phyloP scores from a whole-genome alignment of 1,140 invertebrate genomes.

The Lasioglossum baleicum region DNA sequence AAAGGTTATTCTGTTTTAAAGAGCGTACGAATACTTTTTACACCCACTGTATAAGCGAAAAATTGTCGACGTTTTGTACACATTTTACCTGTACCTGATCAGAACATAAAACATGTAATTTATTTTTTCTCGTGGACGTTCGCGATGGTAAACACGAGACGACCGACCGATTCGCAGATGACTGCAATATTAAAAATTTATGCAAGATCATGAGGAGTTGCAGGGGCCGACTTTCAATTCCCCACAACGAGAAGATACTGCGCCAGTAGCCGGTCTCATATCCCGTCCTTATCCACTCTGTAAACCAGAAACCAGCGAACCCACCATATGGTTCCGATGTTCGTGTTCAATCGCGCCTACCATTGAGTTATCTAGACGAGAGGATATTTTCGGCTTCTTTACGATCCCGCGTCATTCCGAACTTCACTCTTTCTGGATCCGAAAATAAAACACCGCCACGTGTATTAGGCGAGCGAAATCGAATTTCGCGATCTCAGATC shows the following conservation, averaged over 20 bases:
- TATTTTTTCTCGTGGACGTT: background rate
- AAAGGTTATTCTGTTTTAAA: no score
- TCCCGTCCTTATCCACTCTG: slow-evolving; percentile 73
- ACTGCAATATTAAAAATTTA: background rate
- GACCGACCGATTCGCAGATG: no score
- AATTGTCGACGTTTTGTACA: no score
- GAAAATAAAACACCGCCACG: slow-evolving; percentile 20
- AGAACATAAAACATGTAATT: no score
- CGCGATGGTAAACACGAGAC: background rate
- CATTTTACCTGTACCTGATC: no score
- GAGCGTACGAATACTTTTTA: no score
- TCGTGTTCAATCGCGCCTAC: slow-evolving; percentile 46
- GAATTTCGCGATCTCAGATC: background rate
- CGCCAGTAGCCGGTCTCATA: slow-evolving; percentile 62
- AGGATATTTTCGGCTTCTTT: slow-evolving; percentile 57
- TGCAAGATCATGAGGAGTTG: background rate
- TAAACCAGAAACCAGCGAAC: slow-evolving; percentile 69
- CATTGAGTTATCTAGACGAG: slow-evolving; percentile 53
- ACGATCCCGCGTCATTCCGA: slow-evolving; percentile 22
- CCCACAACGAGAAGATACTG: slow-evolving; percentile 67
- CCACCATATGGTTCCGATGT: slow-evolving; percentile 69
- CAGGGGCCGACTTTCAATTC: slow-evolving; percentile 23
- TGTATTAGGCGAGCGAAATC: background rate
- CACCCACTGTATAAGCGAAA: no score
- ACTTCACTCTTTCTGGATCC: background rate